These are phyloP conservation scores for Callaeas wilsoni DNA, from an alignment of 2,113 vertebrate genomes.

Conservation along the genomic window DNA sequence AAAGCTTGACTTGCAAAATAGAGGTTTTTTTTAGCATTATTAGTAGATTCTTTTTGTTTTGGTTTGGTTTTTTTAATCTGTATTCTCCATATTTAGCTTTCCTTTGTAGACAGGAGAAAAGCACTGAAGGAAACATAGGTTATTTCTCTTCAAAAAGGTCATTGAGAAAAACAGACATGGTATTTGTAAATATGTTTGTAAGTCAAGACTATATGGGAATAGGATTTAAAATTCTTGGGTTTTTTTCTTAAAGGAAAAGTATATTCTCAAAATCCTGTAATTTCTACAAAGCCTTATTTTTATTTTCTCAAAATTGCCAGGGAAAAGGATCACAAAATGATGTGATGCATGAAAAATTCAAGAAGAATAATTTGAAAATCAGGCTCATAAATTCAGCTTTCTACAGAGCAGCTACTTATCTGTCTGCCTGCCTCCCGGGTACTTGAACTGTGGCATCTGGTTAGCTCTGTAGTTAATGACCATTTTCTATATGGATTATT, in stretches of 20 bases:
- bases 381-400: background rate
- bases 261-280: background rate
- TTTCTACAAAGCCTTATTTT: background rate
- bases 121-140: background rate
- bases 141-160: background rate
- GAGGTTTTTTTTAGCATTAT: background rate
- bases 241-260: background rate
- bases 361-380: conserved; percentile 23
- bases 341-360: background rate
- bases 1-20: background rate
- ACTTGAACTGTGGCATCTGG: conserved; percentile 38
- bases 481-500: conserved; percentile 36
- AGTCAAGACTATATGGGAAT: background rate
- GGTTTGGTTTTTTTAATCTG: background rate
- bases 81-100: background rate
- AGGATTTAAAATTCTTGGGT: background rate
- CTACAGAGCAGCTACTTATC: background rate
- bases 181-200: background rate
- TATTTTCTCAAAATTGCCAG: background rate
- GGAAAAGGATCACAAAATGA: background rate
- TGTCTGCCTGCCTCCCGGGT: background rate
- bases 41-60: background rate
- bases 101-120: background rate
- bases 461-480: conserved; percentile 38
- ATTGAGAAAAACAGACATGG: background rate